Conservation (phyloP, 1,140 invertebrate genomes). For the Dermatophagoides farinae region DNA sequence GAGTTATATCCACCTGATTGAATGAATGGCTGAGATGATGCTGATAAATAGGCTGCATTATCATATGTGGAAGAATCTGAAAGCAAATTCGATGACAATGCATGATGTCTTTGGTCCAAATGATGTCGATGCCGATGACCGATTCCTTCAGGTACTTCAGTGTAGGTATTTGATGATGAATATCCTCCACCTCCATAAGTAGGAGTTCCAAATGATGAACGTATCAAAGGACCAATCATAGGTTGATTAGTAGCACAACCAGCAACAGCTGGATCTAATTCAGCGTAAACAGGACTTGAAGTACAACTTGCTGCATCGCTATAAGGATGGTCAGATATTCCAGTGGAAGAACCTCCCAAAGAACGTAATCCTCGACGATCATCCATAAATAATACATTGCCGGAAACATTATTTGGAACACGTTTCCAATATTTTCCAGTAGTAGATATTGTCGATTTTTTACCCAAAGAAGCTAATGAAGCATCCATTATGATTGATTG, state of each 20-base stretch:
- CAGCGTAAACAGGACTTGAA: conserved; percentile 16
- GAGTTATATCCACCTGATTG: not conserved
- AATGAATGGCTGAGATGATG: conserved; percentile 2
- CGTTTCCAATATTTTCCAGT: conserved; percentile 15
- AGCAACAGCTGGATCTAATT: conserved; percentile 12
- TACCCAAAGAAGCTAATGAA: conserved; percentile 4
- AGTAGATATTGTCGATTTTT: conserved; percentile 11
- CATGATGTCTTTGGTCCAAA: not conserved
- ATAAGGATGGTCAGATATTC: conserved; percentile 11
- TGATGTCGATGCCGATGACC: not conserved
- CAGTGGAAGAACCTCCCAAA: not conserved
- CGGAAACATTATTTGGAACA: not conserved
- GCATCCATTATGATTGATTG: conserved; percentile 14
- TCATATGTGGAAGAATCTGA: conserved; percentile 14
- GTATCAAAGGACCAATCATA: not conserved
- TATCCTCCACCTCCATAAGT: not conserved
- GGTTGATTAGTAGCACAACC: not conserved
- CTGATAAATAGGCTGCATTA: conserved; percentile 15
- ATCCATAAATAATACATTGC: not conserved
- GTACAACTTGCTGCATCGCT: conserved; percentile 14
- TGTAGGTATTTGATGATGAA: conserved; percentile 9
- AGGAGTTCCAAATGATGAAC: not conserved
- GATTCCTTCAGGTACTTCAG: conserved; percentile 11
- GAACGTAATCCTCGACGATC: not conserved
- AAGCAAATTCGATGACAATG: conserved; percentile 8